Evolutionary conservation across 1,140 invertebrate species (phyloP).

Genomic region (Drosophila kohkoa): DNA sequence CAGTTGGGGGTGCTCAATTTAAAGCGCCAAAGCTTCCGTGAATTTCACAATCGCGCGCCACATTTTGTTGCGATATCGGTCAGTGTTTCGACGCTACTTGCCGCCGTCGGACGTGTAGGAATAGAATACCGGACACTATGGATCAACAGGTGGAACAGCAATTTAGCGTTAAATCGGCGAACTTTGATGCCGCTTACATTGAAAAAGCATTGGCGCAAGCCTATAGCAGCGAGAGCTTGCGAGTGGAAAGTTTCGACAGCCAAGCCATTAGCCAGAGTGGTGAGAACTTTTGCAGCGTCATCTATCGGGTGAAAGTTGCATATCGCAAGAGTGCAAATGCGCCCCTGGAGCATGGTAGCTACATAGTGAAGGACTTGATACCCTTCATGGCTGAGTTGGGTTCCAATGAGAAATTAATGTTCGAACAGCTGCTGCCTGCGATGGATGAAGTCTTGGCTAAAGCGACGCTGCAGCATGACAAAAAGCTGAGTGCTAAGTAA

Average conservation of each 20-base stretch:
- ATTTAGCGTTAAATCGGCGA: not conserved
- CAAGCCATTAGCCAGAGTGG: conserved; percentile 46
- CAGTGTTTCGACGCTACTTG: conserved; percentile 44
- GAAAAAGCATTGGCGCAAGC: conserved; percentile 54
- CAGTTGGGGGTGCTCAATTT: conserved; percentile 3
- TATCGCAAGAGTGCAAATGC: conserved; percentile 43
- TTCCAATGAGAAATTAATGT: conserved; percentile 62
- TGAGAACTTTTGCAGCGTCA: conserved; percentile 72
- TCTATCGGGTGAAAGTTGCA: conserved; percentile 57
- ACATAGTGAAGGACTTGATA: conserved; percentile 64
- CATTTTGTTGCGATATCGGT: conserved; percentile 3
- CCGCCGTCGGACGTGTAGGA: conserved; percentile 22
- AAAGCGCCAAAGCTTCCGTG: conserved; percentile 1
- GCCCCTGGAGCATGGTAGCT: conserved; percentile 35
- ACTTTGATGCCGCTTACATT: conserved; percentile 44
- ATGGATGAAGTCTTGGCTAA: conserved; percentile 49
- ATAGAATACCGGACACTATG: conserved; percentile 5
- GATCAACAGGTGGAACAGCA: conserved; percentile 17
- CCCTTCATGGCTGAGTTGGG: conserved; percentile 54
- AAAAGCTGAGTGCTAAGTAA: conserved; percentile 61
- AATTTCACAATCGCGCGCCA: conserved; percentile 11
- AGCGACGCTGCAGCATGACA: conserved; percentile 15
- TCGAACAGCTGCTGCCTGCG: conserved; percentile 56
- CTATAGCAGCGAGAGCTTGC: conserved; percentile 43
- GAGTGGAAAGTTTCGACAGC: conserved; percentile 44